Conservation (phyloP, 2,113 vertebrate species). For the Hyperopisus bebe region DNA sequence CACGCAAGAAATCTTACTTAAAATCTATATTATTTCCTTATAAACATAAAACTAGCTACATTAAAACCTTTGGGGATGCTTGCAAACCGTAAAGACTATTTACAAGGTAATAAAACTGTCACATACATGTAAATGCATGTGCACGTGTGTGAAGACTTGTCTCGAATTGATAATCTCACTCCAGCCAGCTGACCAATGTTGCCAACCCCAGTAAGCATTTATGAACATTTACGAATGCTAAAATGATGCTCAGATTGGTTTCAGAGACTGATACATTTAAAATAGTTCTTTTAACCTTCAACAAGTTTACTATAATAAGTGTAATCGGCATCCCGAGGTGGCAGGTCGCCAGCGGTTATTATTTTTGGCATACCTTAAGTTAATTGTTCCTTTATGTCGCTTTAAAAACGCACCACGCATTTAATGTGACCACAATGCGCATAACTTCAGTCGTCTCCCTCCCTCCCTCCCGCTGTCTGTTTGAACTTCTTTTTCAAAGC, state of each 20-base stretch:
- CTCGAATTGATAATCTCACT: no score
- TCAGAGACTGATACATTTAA: background rate
- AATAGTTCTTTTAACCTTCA: constrained; percentile 33
- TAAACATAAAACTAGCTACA: no score
- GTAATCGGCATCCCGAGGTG: constrained; percentile 33
- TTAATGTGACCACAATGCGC: constrained; percentile 20
- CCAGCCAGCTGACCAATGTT: no score
- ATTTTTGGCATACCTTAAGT: constrained; percentile 29
- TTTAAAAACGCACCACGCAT: constrained; percentile 11
- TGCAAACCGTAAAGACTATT: no score
- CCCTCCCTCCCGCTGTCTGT: constrained; percentile 16
- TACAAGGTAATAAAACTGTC: no score
- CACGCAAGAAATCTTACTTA: no score
- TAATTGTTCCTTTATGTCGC: constrained; percentile 42
- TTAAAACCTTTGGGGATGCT: no score
- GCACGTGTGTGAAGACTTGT: no score
- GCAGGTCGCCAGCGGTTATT: constrained; percentile 29
- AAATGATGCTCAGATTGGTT: background rate
- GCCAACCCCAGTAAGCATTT: background rate
- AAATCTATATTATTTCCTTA: no score
- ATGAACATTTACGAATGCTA: background rate
- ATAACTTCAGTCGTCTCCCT: constrained; percentile 24
- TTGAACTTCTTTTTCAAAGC: constrained; percentile 29
- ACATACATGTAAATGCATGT: no score
- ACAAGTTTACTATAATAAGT: constrained; percentile 37